Conservation (phyloP, 2,113 vertebrate species). For the Pongo abelii region DNA sequence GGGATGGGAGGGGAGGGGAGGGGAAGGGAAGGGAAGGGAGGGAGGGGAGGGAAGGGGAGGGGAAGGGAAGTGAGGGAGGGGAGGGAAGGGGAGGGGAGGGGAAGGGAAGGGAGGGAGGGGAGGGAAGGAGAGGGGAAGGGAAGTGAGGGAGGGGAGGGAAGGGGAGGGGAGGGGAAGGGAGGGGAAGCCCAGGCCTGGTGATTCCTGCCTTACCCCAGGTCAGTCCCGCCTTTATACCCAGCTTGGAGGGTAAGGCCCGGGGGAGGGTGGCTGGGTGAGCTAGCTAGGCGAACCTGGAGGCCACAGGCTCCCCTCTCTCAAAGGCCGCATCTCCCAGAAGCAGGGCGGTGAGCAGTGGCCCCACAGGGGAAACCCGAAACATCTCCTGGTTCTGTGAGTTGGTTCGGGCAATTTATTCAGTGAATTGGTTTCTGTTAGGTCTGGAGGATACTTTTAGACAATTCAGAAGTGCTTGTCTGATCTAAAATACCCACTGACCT, state of each 20-base stretch:
- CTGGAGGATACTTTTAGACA: neutral
- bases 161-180: rapidly evolving
- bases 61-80: rapidly evolving
- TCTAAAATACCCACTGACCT: neutral
- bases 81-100: rapidly evolving
- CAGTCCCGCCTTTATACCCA: neutral
- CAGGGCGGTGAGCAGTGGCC: neutral
- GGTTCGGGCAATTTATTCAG: neutral
- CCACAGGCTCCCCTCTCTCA: neutral
- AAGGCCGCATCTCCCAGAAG: neutral
- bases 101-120: rapidly evolving
- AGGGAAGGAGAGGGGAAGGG: rapidly evolving
- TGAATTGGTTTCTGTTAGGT: neutral
- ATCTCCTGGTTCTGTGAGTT: neutral
- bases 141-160: no score
- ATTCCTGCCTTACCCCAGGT: no score
- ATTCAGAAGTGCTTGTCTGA: neutral
- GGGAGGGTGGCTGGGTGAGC: no score
- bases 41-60: no score
- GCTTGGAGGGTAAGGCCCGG: no score
- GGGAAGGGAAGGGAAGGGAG: rapidly evolving
- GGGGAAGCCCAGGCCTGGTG: no score
- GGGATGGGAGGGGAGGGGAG: no score
- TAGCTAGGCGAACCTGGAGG: neutral
- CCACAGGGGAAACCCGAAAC: neutral